These are phyloP conservation scores for Phaenicophaeus curvirostris DNA, from an alignment of 2,797 vertebrate species.

Conservation along the genomic window DNA sequence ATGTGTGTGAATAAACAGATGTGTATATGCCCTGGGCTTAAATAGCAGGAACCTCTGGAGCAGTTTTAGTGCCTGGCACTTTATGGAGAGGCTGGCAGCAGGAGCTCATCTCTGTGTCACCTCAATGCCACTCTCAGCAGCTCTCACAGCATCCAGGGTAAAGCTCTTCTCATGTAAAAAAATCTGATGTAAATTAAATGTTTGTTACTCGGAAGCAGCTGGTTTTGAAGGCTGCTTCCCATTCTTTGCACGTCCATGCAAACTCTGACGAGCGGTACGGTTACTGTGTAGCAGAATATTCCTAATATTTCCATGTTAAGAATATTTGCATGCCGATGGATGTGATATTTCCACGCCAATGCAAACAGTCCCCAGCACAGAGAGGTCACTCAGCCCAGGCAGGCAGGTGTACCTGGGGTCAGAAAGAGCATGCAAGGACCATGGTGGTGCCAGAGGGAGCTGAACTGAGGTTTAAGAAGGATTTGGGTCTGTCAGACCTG, in stretches of 20 bases:
- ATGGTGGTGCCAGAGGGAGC: neutral
- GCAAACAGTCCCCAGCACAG: neutral
- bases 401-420: neutral
- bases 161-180: neutral
- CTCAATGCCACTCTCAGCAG: neutral
- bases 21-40: neutral
- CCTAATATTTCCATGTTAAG: neutral
- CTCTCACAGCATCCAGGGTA: neutral
- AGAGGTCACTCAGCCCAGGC: neutral
- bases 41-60: neutral
- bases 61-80: neutral
- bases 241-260: slow-evolving; percentile 30
- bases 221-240: neutral
- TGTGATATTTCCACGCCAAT: neutral
- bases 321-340: neutral
- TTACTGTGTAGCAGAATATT: neutral
- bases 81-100: neutral
- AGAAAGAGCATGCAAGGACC: accelerated
- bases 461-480: neutral
- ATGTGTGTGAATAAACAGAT: too few species aligned
- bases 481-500: neutral
- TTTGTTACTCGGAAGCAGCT: neutral
- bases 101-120: neutral
- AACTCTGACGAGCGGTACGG: neutral
- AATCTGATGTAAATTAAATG: neutral